Conservation (phyloP, 37 sponge, comb jelly and placozoan species). For the Petrosia ficiformis region DNA sequence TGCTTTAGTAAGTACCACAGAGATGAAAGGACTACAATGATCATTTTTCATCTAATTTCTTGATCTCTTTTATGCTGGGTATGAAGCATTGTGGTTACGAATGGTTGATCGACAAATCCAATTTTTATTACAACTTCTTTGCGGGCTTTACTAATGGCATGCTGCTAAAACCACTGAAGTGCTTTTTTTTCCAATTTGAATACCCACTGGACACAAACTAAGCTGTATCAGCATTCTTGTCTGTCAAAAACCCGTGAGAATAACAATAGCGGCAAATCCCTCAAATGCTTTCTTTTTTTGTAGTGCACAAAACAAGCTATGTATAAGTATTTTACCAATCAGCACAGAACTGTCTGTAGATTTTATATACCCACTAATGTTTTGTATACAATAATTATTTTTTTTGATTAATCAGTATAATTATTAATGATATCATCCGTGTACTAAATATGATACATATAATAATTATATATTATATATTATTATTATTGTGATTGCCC, state of each 20-base stretch:
- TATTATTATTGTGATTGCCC: too few relatives aligned
- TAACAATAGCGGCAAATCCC: neutral
- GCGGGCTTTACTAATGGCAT: neutral
- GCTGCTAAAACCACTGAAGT: neutral
- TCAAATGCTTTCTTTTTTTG: neutral
- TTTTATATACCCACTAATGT: too few relatives aligned
- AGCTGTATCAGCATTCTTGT: neutral
- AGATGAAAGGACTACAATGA: neutral
- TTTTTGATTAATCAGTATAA: too few relatives aligned
- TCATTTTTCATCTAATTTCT: neutral
- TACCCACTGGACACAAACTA: neutral
- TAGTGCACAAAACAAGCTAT: neutral
- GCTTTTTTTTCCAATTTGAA: neutral
- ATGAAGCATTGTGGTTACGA: neutral
- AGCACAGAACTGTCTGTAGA: neutral
- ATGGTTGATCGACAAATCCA: neutral
- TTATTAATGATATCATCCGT: too few relatives aligned
- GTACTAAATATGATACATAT: too few relatives aligned
- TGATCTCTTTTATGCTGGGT: neutral
- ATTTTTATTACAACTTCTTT: neutral
- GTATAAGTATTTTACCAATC: neutral
- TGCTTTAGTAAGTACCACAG: neutral
- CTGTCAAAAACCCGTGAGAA: neutral
- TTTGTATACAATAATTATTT: too few relatives aligned
- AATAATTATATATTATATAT: too few relatives aligned